Evolutionary conservation across 2,888 invertebrate species (phyloP), one percentile per base, ranked within the genome.

Genomic region (Athrips mouffetella): DNA sequence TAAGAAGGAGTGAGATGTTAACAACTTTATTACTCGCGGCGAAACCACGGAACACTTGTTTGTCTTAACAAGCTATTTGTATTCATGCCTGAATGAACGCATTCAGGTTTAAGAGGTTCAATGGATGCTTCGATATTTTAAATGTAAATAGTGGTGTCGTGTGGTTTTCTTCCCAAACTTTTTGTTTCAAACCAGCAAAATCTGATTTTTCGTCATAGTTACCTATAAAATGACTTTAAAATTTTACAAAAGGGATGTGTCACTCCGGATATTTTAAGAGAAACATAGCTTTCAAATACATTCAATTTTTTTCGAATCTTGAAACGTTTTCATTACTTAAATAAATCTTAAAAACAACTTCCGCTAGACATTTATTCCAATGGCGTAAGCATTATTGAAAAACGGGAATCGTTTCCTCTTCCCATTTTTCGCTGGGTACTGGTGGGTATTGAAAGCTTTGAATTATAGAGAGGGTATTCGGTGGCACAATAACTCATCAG

Each of bases 401-500:
- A 46, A 23, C 15, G 31, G 31, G 13, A 44, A 2, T 25, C 15
- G 3, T n/a, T 45, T 45, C 33, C 42, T 18, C 21, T 11, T 48
- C 44, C 44, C 44, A 49, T 46, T 49, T 49, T 46, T 45, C 45
- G 25, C 21, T 18, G 29, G 11, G 30, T 35, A 31, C n/a, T 39
- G 40, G 46, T 18, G 29, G 11, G 30, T 35, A 31, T 15, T 39
- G 40, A 49, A 49, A 40, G 49, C 33, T 3, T 49, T 50, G 52
- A 60, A 60, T 60, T 54, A 55, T 55, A 52, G 54, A 52, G 55
- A 54, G 50, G 52, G 51, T 50, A 53, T 53, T 61, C 60, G 55
- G 63, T 59, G 55, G 54, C 48, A 59, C 59, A 55, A 67, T 73
- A 80, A 77, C 58, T 81, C 76, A 80, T 70, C 62, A 64, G 60